These are phyloP conservation scores for Benthosema pterotum DNA, from an alignment of 2,797 vertebrate species.

Conservation along the genomic window DNA sequence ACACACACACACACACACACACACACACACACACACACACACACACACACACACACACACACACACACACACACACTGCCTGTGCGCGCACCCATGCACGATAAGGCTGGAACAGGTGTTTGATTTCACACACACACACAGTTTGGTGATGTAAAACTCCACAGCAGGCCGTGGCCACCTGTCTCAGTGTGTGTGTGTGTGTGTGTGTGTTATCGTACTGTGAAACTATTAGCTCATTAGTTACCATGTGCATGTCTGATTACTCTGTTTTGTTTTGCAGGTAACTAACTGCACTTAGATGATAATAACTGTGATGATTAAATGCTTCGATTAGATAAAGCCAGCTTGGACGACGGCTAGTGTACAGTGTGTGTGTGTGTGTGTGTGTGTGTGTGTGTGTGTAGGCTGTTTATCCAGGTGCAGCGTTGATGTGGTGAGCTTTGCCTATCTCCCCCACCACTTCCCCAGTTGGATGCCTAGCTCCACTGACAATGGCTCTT, in stretches of 20 bases:
- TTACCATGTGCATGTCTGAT: constrained; percentile 36
- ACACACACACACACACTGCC: constrained; percentile 33
- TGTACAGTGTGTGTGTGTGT: not conserved
- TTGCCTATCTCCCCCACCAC: constrained; percentile 36
- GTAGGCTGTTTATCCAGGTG: constrained; percentile 48
- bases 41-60: constrained; percentile 30
- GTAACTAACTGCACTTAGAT: constrained; percentile 23
- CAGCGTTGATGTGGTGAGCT: constrained; percentile 26
- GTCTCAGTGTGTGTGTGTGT: constrained; percentile 32
- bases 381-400: constrained; percentile 16
- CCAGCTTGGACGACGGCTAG: not conserved
- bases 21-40: constrained; percentile 32
- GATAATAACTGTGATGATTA: constrained; percentile 40
- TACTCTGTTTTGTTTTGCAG: constrained; percentile 45
- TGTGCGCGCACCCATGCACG: constrained; percentile 13
- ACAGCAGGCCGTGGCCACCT: constrained; percentile 41
- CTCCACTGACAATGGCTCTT: constrained; percentile 23
- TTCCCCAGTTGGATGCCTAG: constrained; percentile 30
- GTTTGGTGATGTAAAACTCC: constrained; percentile 27
- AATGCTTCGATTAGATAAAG: constrained; percentile 28
- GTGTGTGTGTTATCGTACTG: constrained; percentile 21
- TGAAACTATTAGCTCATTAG: constrained; percentile 47
- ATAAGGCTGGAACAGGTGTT: constrained; percentile 64
- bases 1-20: constrained; percentile 19
- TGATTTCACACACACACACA: constrained; percentile 47